phyloP scores from a whole-genome alignment of 92 coral and sea anemone genomes.

The Heteractis magnifica region DNA sequence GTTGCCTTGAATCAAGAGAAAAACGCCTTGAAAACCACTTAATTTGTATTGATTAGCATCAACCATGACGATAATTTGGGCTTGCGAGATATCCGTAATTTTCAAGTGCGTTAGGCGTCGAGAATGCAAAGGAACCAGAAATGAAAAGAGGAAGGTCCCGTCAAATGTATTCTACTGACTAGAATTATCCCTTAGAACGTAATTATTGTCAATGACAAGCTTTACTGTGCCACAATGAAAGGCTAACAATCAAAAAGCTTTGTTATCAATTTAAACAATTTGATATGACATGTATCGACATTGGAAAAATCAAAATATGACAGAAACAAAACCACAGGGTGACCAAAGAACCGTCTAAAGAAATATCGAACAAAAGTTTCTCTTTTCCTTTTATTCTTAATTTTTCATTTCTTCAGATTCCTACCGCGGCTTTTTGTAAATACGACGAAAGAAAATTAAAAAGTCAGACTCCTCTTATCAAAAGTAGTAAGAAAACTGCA shows the following conservation, averaged over 20 bases:
- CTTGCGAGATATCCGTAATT: background rate
- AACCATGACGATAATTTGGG: background rate
- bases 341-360: background rate
- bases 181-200: background rate
- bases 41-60: background rate
- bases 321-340: background rate
- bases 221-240: background rate
- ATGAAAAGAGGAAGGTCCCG: background rate
- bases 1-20: background rate
- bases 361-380: background rate
- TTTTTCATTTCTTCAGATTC: too few species aligned
- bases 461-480: background rate
- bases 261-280: constrained; percentile 3
- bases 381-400: background rate
- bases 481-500: too few species aligned
- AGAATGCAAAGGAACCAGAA: background rate
- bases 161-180: background rate
- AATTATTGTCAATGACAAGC: background rate
- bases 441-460: too few species aligned
- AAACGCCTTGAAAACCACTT: background rate
- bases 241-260: background rate
- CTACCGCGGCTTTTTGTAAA: too few species aligned
- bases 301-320: background rate
- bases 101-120: background rate
- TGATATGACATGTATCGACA: background rate